These are phyloP conservation scores for Mantis religiosa DNA, from an alignment of 2,888 invertebrate species.

Conservation along the genomic window DNA sequence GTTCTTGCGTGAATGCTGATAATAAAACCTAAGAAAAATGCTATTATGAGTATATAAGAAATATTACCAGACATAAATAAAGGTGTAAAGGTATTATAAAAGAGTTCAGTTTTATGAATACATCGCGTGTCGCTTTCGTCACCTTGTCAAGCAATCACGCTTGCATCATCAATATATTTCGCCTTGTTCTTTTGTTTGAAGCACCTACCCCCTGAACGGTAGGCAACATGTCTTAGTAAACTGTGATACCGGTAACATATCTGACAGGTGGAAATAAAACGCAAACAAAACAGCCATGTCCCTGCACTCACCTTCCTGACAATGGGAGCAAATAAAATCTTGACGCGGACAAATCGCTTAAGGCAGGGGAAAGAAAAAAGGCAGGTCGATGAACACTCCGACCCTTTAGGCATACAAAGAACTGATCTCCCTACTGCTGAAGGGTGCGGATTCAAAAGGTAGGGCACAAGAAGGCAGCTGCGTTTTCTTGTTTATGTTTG, in stretches of 20 bases:
- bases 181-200: not conserved
- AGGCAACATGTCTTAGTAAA: not conserved
- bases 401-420: not conserved
- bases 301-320: not conserved
- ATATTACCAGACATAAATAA: not conserved
- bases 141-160: not conserved
- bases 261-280: not conserved
- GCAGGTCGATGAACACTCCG: not conserved
- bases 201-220: not conserved
- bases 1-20: not conserved
- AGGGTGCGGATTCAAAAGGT: not conserved
- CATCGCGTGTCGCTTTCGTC: not conserved
- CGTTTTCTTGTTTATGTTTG: not conserved
- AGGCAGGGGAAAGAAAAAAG: not conserved
- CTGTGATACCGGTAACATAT: not conserved
- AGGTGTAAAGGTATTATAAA: not conserved
- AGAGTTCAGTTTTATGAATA: not conserved
- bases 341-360: not conserved
- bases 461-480: not conserved
- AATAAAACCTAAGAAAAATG: not conserved
- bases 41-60: not conserved
- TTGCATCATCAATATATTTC: not conserved
- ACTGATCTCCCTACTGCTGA: not conserved
- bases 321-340: not conserved
- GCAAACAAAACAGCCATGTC: not conserved